Percentiles rank a stretch among this genome's conserved stretches.
phyloP scores from a whole-genome alignment of 2,113 vertebrate species.

The Pteronura brasiliensis region DNA sequence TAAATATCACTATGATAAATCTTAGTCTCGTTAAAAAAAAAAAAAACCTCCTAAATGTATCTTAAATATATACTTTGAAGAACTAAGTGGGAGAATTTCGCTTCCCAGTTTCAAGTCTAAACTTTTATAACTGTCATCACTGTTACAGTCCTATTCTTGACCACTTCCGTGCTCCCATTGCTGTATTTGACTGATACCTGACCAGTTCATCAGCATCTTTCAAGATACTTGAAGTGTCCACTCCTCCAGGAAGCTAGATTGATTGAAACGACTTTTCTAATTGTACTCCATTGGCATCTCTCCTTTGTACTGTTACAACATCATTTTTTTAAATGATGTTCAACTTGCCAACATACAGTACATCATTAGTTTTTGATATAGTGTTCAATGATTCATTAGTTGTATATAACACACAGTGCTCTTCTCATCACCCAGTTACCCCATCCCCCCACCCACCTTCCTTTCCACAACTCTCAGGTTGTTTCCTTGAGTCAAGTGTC shows the following conservation, averaged over 20 bases:
- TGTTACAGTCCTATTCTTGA: not conserved
- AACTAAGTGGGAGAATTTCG: not conserved
- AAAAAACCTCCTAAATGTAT: not conserved
- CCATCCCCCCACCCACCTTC: too few species aligned
- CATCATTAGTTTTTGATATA: not conserved
- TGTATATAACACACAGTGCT: too few species aligned
- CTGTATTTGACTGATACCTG: not conserved
- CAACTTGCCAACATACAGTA: not conserved
- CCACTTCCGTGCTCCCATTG: fast-evolving
- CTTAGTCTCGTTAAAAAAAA: not conserved
- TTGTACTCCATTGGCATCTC: not conserved
- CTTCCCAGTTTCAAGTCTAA: not conserved
- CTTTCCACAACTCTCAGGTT: too few species aligned
- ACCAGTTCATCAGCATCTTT: not conserved
- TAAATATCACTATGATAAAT: not conserved
- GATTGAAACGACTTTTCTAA: not conserved
- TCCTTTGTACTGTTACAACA: not conserved
- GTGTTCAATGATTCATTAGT: not conserved
- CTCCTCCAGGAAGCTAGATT: not conserved
- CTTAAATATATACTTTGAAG: not conserved
- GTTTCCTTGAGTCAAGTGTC: too few species aligned
- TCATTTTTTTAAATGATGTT: not conserved
- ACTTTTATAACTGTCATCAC: not conserved
- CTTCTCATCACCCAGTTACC: too few species aligned
- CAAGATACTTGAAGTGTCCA: not conserved